These are phyloP conservation scores for Caenorhabditis sulstoni DNA, from an alignment of 2,888 invertebrate species.

Conservation along the genomic window DNA sequence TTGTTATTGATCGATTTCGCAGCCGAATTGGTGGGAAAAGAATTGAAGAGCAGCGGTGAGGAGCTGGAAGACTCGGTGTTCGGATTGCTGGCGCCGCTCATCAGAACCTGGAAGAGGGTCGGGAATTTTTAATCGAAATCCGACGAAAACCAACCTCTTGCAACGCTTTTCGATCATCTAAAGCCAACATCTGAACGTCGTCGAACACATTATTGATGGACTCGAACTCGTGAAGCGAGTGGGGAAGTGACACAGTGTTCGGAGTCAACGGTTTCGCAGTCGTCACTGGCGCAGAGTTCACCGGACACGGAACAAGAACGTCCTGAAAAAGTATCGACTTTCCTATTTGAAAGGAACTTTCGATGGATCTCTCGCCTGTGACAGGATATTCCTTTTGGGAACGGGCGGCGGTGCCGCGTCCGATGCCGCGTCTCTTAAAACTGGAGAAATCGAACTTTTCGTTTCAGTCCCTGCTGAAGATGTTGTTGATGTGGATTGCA, in stretches of 20 bases:
- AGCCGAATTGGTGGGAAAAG: too few relatives aligned
- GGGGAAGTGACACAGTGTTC: slow-evolving; percentile 4
- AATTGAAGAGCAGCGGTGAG: slow-evolving; percentile 20
- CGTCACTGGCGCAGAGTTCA: background rate
- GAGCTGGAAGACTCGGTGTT: slow-evolving; percentile 22
- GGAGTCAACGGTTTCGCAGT: slow-evolving; percentile 7
- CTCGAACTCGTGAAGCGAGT: slow-evolving; percentile 73
- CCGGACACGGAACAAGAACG: slow-evolving; percentile 48
- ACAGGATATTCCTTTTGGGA: background rate
- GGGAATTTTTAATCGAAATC: slow-evolving; percentile 1
- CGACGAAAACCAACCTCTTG: slow-evolving; percentile 53
- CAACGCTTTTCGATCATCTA: slow-evolving; percentile 72
- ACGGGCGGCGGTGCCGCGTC: background rate
- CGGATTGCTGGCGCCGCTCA: slow-evolving; percentile 2
- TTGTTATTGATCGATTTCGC: slow-evolving; percentile 25
- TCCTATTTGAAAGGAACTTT: too few relatives aligned
- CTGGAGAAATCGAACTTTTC: background rate
- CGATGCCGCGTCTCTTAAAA: background rate
- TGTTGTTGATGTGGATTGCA: slow-evolving; percentile 14
- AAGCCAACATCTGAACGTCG: slow-evolving; percentile 72
- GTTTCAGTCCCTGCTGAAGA: background rate
- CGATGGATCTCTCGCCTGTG: background rate
- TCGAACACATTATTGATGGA: slow-evolving; percentile 71
- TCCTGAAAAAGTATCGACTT: slow-evolving; percentile 4
- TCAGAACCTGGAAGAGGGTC: slow-evolving; percentile 35